Evolutionary conservation across 2,113 vertebrate species (phyloP).

Genomic region (Urocolius indicus): DNA sequence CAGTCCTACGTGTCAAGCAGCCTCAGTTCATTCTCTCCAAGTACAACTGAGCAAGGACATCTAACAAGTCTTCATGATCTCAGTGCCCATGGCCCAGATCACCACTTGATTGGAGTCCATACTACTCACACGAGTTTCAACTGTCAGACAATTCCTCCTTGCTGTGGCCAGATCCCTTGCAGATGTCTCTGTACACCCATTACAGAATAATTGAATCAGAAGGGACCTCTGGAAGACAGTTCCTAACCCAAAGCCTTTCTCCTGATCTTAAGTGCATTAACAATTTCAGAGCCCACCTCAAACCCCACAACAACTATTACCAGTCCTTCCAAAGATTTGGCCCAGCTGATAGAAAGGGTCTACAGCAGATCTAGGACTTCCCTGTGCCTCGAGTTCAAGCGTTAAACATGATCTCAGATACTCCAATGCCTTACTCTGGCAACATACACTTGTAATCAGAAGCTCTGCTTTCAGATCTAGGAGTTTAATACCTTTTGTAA

Average conservation of each 20-base stretch:
- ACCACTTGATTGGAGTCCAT: fast-evolving
- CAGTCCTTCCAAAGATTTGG: background rate
- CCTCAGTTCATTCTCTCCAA: too few relatives aligned
- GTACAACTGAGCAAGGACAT: too few relatives aligned
- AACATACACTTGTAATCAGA: background rate
- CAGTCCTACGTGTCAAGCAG: background rate
- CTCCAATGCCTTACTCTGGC: background rate
- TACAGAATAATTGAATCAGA: background rate
- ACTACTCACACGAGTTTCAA: background rate
- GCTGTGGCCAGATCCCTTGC: fast-evolving
- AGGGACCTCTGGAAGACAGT: background rate
- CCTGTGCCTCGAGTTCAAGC: background rate
- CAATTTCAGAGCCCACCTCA: background rate
- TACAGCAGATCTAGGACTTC: background rate
- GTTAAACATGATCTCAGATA: background rate
- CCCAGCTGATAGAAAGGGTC: background rate
- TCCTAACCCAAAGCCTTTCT: background rate
- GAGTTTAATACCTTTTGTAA: background rate
- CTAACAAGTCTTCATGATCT: background rate
- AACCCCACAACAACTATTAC: background rate
- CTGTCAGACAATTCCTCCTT: fast-evolving
- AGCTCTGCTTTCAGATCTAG: background rate
- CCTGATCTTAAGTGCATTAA: background rate
- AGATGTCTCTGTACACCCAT: background rate
- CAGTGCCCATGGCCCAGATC: background rate